A percentile compares a stretch with the other conserved stretches of the same genome.
Conservation (phyloP, 92 coral and sea anemone species). For the Nematostella vectensis region DNA sequence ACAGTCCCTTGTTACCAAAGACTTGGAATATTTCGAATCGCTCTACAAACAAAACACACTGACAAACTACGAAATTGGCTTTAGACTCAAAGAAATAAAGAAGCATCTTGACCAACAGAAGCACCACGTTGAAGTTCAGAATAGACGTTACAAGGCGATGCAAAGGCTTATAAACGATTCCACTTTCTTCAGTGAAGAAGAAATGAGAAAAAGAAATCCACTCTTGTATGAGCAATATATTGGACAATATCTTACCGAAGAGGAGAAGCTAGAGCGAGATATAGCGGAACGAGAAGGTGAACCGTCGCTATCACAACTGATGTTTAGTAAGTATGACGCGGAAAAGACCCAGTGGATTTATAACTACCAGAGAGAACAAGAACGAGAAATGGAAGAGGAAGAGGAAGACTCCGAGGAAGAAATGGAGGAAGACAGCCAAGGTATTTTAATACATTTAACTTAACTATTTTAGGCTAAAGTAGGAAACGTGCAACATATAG, state of each 20-base stretch:
- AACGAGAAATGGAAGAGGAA: slow-evolving; percentile 45
- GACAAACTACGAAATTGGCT: slow-evolving; percentile 54
- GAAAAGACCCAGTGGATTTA: slow-evolving; percentile 50
- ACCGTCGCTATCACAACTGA: slow-evolving; percentile 52
- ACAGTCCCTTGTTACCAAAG: slow-evolving; percentile 42
- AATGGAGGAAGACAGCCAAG: slow-evolving; percentile 6
- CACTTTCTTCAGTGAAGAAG: slow-evolving; percentile 65
- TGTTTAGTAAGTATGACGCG: slow-evolving; percentile 65
- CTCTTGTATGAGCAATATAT: slow-evolving; percentile 75
- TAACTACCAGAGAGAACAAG: slow-evolving; percentile 60
- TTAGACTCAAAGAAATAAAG: slow-evolving; percentile 46
- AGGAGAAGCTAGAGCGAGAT: slow-evolving; percentile 69
- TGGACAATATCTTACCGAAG: slow-evolving; percentile 83
- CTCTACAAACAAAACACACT: slow-evolving; percentile 4
- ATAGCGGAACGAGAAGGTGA: slow-evolving; percentile 41
- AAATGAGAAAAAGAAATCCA: slow-evolving; percentile 79
- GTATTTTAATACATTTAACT: no score
- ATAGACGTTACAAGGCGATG: slow-evolving; percentile 78
- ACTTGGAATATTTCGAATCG: slow-evolving; percentile 52
- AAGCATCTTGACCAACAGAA: slow-evolving; percentile 47
- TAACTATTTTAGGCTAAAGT: no score
- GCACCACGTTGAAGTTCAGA: slow-evolving; percentile 52
- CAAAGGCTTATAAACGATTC: slow-evolving; percentile 52
- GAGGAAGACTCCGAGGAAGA: slow-evolving; percentile 50
- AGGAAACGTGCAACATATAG: no score